phyloP scores from a whole-genome alignment of 2,797 vertebrate genomes.

The Liasis olivaceus region DNA sequence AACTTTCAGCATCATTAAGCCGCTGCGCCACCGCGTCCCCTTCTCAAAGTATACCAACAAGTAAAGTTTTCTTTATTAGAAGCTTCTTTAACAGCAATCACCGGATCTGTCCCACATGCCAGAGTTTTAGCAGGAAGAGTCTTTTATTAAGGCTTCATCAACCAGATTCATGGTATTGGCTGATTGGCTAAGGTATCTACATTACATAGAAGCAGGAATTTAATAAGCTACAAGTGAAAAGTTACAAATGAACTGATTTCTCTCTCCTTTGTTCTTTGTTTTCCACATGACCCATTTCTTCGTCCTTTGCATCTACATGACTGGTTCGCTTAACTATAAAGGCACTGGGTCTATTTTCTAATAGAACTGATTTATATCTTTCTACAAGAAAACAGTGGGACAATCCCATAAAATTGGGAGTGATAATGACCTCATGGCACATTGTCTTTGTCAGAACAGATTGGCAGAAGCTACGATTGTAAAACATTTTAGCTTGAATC shows the following conservation, averaged over 20 bases:
- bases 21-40: too few species aligned
- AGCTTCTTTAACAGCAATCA: not conserved
- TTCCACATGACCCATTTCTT: not conserved
- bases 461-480: not conserved
- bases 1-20: too few species aligned
- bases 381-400: not conserved
- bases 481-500: not conserved
- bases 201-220: not conserved
- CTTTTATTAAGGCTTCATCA: not conserved
- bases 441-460: not conserved
- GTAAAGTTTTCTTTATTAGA: not conserved
- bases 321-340: not conserved
- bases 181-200: not conserved
- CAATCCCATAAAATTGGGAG: not conserved
- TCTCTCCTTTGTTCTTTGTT: not conserved
- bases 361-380: not conserved
- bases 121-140: not conserved
- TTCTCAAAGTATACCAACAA: not conserved
- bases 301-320: not conserved
- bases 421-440: not conserved
- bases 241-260: not conserved
- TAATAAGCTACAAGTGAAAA: not conserved
- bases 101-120: not conserved
- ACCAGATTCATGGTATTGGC: not conserved
- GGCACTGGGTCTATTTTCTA: not conserved